phyloP scores from a whole-genome alignment of 1,140 invertebrate genomes.

The Bactericera cockerelli region DNA sequence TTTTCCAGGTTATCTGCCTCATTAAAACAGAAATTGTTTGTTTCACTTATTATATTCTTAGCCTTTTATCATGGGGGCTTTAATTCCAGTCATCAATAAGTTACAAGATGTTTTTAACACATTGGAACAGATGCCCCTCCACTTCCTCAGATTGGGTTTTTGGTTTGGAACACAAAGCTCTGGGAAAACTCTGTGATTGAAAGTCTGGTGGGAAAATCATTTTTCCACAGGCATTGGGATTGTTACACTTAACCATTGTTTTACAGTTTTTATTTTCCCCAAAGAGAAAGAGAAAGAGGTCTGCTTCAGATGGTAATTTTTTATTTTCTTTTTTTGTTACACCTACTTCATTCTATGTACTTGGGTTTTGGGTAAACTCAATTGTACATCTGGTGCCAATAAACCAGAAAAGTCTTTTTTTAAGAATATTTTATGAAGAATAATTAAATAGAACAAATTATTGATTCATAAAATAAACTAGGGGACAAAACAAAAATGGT shows the following conservation, averaged over 20 bases:
- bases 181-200: slow-evolving; percentile 98
- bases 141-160: slow-evolving; percentile 96
- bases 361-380: no score
- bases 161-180: slow-evolving; percentile 98
- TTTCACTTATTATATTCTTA: no score
- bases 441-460: no score
- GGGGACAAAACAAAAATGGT: no score
- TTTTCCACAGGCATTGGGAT: slow-evolving; percentile 94
- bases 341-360: no score
- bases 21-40: no score
- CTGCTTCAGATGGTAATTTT: slow-evolving; percentile 40
- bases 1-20: no score
- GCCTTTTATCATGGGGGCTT: slow-evolving; percentile 90
- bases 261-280: slow-evolving; percentile 86
- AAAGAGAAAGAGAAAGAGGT: slow-evolving; percentile 73
- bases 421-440: no score
- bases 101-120: slow-evolving; percentile 99
- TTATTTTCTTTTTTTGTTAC: no score
- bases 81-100: slow-evolving; percentile 99
- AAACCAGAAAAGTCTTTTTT: no score
- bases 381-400: no score
- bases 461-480: no score
- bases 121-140: slow-evolving; percentile 93
- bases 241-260: slow-evolving; percentile 85
- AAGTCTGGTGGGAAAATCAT: slow-evolving; percentile 92